Conservation (phyloP, 2,888 invertebrate genomes). For the Hedya salicella region DNA sequence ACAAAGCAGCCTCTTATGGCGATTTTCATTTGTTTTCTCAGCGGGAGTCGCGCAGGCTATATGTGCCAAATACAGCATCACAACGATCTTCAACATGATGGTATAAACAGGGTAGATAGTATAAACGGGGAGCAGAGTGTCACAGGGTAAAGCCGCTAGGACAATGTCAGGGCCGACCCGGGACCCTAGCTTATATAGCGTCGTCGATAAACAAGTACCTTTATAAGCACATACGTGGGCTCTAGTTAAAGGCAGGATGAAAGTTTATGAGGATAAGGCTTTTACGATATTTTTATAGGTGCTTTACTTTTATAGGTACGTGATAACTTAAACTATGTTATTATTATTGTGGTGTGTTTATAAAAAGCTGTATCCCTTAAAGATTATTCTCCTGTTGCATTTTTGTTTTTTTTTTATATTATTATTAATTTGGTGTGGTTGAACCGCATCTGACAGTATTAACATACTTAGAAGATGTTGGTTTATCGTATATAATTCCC, state of each 20-base stretch:
- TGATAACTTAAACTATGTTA: constrained; percentile 17
- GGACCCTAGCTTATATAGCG: constrained; percentile 79
- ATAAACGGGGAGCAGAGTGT: constrained; percentile 51
- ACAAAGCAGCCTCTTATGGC: constrained; percentile 71
- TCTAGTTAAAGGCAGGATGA: constrained; percentile 76
- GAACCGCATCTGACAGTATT: too few relatives aligned
- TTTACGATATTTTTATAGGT: constrained; percentile 30
- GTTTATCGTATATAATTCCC: too few relatives aligned
- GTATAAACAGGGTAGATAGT: neutral
- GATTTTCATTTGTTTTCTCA: constrained; percentile 32
- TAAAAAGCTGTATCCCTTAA: neutral
- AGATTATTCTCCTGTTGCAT: neutral
- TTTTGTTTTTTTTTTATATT: too few relatives aligned
- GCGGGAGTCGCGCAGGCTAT: constrained; percentile 44
- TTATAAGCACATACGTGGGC: constrained; percentile 68
- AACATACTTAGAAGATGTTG: too few relatives aligned
- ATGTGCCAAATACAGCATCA: constrained; percentile 54
- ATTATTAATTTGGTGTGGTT: too few relatives aligned
- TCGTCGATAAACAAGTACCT: constrained; percentile 71
- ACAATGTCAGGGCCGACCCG: constrained; percentile 80
- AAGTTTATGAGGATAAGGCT: constrained; percentile 75
- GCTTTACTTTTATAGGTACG: constrained; percentile 21
- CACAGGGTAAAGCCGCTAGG: constrained; percentile 55
- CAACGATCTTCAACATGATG: constrained; percentile 62
- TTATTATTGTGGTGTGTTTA: constrained; percentile 7